Evolutionary conservation across 2,888 invertebrate genomes (phyloP).

Genomic region (Unio pictorum): DNA sequence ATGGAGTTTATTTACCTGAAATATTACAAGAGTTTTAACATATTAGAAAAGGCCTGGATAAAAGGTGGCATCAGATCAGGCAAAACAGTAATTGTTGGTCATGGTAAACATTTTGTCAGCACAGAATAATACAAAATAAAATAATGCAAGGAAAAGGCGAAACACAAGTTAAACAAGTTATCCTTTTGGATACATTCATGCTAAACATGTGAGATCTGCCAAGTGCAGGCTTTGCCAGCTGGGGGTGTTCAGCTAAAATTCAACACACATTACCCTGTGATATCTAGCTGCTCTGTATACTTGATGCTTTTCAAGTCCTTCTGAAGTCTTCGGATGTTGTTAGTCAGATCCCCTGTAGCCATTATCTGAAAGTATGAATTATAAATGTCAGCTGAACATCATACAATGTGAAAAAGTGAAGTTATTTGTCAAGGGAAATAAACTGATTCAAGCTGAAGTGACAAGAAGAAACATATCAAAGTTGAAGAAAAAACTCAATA

Average conservation of each 20-base stretch:
- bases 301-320: slow-evolving; percentile 52
- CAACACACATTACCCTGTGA: slow-evolving; percentile 35
- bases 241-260: background rate
- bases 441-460: too few species aligned
- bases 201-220: background rate
- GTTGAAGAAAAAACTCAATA: too few species aligned
- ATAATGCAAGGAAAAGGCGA: background rate
- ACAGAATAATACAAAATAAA: background rate
- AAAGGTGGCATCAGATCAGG: too few species aligned
- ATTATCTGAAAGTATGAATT: slow-evolving; percentile 23
- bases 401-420: too few species aligned
- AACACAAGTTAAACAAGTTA: background rate
- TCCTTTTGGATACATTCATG: background rate
- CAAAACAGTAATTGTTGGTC: too few species aligned
- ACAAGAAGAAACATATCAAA: too few species aligned
- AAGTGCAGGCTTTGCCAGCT: background rate
- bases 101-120: too few species aligned
- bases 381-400: too few species aligned
- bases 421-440: too few species aligned
- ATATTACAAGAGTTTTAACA: too few species aligned
- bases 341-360: slow-evolving; percentile 66
- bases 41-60: too few species aligned
- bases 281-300: slow-evolving; percentile 48
- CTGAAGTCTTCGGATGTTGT: slow-evolving; percentile 64
- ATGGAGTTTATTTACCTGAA: too few species aligned